Evolutionary conservation across 2,113 vertebrate species (phyloP).

Genomic region (Syrmaticus mikado): DNA sequence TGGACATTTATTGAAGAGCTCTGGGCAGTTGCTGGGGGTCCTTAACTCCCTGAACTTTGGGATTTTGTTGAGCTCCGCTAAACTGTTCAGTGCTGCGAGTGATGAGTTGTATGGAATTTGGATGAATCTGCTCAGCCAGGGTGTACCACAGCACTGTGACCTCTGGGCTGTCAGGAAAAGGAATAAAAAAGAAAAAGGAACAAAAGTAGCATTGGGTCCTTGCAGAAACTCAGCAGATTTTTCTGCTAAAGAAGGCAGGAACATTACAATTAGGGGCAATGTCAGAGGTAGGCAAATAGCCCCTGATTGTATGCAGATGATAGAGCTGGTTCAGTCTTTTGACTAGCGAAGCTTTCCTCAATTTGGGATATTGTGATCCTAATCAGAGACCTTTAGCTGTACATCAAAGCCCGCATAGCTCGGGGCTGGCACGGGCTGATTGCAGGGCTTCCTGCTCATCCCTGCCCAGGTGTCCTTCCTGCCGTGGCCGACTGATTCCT

Average conservation of each 20-base stretch:
- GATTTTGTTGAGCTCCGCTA: background rate
- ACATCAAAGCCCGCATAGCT: conserved; percentile 72
- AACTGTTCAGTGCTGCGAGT: background rate
- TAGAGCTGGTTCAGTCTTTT: conserved; percentile 61
- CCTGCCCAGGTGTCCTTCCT: conserved; percentile 67
- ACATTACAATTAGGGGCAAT: background rate
- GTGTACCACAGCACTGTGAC: background rate
- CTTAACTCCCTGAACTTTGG: background rate
- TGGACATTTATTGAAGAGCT: accelerated
- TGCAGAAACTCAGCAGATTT: background rate
- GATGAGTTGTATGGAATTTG: background rate
- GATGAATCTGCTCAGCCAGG: background rate
- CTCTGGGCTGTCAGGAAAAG: background rate
- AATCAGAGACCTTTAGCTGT: conserved; percentile 61
- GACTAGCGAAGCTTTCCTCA: conserved; percentile 72
- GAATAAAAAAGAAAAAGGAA: background rate
- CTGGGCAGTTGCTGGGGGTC: background rate
- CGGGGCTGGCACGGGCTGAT: conserved; percentile 42
- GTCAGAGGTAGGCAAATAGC: conserved; percentile 52
- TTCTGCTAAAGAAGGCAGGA: background rate
- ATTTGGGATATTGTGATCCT: conserved; percentile 73
- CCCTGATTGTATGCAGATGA: conserved; percentile 70
- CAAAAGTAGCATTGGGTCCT: background rate
- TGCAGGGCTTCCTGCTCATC: conserved; percentile 60
- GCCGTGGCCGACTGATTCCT: conserved; percentile 64